These are phyloP conservation scores for Oncorhynchus mykiss DNA, from an alignment of 2,113 vertebrate genomes.

Conservation along the genomic window DNA sequence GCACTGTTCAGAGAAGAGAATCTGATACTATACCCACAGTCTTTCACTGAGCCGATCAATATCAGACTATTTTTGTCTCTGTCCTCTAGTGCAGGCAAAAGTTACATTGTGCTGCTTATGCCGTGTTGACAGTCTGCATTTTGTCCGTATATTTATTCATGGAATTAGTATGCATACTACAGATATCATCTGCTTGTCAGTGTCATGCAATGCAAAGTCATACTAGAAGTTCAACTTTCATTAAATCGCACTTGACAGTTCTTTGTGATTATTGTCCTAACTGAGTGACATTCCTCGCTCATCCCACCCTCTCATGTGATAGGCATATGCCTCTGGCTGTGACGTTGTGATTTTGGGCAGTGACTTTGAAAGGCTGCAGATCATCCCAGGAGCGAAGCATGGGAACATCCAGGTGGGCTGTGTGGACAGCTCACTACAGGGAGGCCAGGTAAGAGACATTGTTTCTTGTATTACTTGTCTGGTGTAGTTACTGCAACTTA, in stretches of 20 bases:
- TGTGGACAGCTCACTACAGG: conserved; percentile 91
- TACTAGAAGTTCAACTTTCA: too few relatives aligned
- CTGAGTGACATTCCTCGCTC: background rate
- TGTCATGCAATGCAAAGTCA: conserved; percentile 12
- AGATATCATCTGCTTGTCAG: conserved; percentile 17
- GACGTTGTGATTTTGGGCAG: conserved; percentile 95
- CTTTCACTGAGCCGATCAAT: conserved; percentile 40
- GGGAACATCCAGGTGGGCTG: conserved; percentile 97
- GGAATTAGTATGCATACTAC: conserved; percentile 1
- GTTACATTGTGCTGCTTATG: conserved; percentile 45
- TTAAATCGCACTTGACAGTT: background rate
- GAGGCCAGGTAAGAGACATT: conserved; percentile 84
- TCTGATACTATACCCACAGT: conserved; percentile 25
- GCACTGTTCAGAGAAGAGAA: conserved; percentile 3
- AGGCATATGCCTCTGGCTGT: conserved; percentile 98
- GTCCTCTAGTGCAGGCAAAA: conserved; percentile 34
- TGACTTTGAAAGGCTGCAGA: conserved; percentile 96
- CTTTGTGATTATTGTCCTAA: background rate
- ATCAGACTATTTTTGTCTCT: conserved; percentile 36
- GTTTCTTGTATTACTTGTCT: too few relatives aligned
- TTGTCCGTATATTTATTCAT: background rate
- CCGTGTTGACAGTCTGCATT: conserved; percentile 18
- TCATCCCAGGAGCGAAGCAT: conserved; percentile 96
- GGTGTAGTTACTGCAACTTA: too few relatives aligned
- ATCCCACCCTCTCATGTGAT: background rate